These are phyloP conservation scores for Thumatha senex DNA, from an alignment of 2,888 invertebrate genomes.

Conservation along the genomic window DNA sequence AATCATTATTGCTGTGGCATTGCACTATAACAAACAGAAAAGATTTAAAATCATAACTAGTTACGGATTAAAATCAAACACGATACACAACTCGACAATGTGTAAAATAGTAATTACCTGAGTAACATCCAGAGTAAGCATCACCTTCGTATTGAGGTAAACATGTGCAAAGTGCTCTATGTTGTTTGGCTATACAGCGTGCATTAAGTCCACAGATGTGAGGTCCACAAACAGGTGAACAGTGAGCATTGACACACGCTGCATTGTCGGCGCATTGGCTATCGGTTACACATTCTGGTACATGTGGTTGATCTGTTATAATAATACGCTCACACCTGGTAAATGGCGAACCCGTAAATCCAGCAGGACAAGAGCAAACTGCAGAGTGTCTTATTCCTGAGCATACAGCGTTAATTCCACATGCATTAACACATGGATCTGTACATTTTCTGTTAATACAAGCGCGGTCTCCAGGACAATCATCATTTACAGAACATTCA, in stretches of 20 bases:
- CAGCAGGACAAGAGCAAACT: conserved; percentile 91
- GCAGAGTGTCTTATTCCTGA: conserved; percentile 88
- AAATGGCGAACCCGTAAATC: conserved; percentile 90
- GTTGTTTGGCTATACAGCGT: conserved; percentile 90
- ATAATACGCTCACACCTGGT: conserved; percentile 85
- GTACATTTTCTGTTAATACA: conserved; percentile 92
- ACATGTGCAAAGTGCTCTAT: conserved; percentile 92
- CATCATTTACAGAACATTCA: conserved; percentile 94
- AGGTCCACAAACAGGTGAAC: conserved; percentile 89
- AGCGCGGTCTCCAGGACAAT: conserved; percentile 91
- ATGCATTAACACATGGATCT: conserved; percentile 92
- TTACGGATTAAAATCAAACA: background rate
- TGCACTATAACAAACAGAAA: conserved; percentile 84
- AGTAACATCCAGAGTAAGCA: conserved; percentile 89
- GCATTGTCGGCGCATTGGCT: conserved; percentile 92
- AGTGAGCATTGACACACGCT: conserved; percentile 90
- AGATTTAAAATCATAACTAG: background rate
- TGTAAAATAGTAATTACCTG: conserved; percentile 72
- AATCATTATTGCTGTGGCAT: conserved; percentile 93
- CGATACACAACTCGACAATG: background rate
- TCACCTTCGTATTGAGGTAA: conserved; percentile 93
- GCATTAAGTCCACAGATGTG: conserved; percentile 90
- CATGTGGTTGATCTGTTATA: conserved; percentile 68
- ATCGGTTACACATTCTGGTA: conserved; percentile 90
- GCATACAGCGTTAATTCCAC: conserved; percentile 93